Conservation (phyloP, 1,140 invertebrate species). For the Drosophila athabasca region DNA sequence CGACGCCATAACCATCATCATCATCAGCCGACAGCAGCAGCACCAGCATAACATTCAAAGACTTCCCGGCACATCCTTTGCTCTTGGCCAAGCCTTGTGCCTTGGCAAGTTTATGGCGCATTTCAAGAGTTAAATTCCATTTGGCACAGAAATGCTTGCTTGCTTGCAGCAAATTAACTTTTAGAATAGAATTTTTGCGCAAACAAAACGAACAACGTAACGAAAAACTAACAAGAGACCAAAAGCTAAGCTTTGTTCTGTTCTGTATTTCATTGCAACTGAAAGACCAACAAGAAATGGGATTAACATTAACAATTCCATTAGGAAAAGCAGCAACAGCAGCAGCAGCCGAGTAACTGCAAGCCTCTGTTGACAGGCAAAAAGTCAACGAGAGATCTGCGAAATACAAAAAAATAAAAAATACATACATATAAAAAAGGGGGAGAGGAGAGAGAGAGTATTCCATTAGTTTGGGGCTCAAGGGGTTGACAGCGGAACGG, state of each 20-base stretch:
- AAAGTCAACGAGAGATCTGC: not conserved
- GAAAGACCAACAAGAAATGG: constrained; percentile 20
- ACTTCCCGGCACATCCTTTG: too few relatives aligned
- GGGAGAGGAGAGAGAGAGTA: too few relatives aligned
- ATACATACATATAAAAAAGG: too few relatives aligned
- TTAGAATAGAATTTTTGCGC: constrained; percentile 48
- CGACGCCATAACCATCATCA: constrained; percentile 31
- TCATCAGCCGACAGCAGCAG: not conserved
- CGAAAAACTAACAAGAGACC: constrained; percentile 25
- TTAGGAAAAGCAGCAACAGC: constrained; percentile 52
- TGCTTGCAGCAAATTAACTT: constrained; percentile 39
- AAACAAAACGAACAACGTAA: constrained; percentile 25
- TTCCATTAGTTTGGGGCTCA: constrained; percentile 2
- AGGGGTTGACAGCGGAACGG: not conserved
- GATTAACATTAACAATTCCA: constrained; percentile 76
- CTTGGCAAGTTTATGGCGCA: constrained; percentile 35
- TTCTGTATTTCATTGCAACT: constrained; percentile 22
- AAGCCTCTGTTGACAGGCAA: constrained; percentile 60
- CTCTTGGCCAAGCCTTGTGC: constrained; percentile 18
- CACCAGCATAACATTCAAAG: too few relatives aligned
- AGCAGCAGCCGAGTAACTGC: constrained; percentile 15
- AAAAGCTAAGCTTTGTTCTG: constrained; percentile 7
- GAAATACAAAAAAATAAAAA: not conserved
- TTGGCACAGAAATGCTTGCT: constrained; percentile 22
- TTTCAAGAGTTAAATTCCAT: constrained; percentile 28